A percentile compares a stretch with the other conserved stretches of the same genome.
phyloP scores from a whole-genome alignment of 2,888 invertebrate genomes.

The Allolobophora icterica region DNA sequence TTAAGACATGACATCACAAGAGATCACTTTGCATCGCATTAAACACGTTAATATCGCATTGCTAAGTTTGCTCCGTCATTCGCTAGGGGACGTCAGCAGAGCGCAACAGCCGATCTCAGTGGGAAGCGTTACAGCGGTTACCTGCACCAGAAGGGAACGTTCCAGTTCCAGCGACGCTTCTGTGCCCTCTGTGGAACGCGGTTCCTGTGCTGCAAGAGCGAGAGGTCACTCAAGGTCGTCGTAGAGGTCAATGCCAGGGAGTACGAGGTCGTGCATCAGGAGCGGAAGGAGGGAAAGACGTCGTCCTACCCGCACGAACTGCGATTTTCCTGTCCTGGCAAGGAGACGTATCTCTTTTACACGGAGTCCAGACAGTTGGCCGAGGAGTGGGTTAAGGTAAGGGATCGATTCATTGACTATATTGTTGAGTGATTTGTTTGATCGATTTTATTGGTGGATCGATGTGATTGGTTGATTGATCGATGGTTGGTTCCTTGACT shows the following conservation, averaged over 20 bases:
- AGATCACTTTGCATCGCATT: no score
- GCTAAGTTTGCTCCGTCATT: not conserved
- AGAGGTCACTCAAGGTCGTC: slow-evolving; percentile 14
- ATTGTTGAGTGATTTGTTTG: not conserved
- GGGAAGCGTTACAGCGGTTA: not conserved
- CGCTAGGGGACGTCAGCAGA: not conserved
- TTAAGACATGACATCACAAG: no score
- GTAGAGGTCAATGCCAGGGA: not conserved
- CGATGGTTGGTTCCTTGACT: not conserved
- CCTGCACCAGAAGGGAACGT: slow-evolving; percentile 14
- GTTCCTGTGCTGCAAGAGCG: slow-evolving; percentile 21
- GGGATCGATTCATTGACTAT: not conserved
- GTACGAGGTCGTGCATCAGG: slow-evolving; percentile 13
- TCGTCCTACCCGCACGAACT: not conserved
- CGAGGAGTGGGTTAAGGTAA: not conserved
- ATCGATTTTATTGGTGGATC: not conserved
- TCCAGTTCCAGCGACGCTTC: slow-evolving; percentile 3
- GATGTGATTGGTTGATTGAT: not conserved
- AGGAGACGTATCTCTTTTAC: slow-evolving; percentile 25
- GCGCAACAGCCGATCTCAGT: not conserved
- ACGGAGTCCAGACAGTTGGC: not conserved
- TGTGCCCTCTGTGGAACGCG: not conserved
- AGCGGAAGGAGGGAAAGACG: not conserved
- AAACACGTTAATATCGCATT: no score
- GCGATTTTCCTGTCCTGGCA: not conserved